Percentiles rank a stretch among this genome's conserved stretches.
Conservation (phyloP, 2,888 invertebrate genomes). For the Saturnia pavonia region DNA sequence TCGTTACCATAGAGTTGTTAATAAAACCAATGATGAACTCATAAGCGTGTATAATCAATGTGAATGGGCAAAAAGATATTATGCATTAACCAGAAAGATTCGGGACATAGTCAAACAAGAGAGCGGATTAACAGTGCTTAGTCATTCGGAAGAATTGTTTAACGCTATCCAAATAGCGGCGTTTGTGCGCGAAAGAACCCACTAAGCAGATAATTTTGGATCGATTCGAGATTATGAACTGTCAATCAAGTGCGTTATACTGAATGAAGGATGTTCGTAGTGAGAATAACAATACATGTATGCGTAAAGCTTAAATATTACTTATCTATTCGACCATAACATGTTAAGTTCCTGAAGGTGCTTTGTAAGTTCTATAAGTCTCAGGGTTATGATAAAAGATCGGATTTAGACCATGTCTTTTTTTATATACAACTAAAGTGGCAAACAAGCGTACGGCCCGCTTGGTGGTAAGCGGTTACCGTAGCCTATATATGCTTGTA, state of each 20-base stretch:
- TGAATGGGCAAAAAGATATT: conserved; percentile 67
- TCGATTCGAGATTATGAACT: conserved; percentile 62
- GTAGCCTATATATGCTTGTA: too few relatives aligned
- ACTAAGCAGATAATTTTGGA: conserved; percentile 79
- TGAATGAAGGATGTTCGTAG: conserved; percentile 50
- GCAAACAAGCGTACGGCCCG: too few relatives aligned
- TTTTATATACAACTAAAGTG: too few relatives aligned
- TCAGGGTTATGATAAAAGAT: neutral
- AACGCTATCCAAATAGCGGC: conserved; percentile 79
- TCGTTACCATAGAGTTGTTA: conserved; percentile 36
- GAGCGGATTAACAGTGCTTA: conserved; percentile 63
- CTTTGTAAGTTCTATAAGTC: neutral
- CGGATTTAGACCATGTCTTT: neutral
- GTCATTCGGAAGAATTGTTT: conserved; percentile 79
- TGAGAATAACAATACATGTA: conserved; percentile 46
- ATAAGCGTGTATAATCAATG: conserved; percentile 72
- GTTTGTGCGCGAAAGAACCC: conserved; percentile 65
- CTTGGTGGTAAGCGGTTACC: too few relatives aligned
- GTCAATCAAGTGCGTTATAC: conserved; percentile 66
- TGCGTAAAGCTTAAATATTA: conserved; percentile 38
- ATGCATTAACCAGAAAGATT: conserved; percentile 51
- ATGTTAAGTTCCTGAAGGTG: conserved; percentile 14
- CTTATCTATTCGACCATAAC: conserved; percentile 35
- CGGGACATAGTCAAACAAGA: conserved; percentile 62
- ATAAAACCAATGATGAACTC: conserved; percentile 49